Evolutionary conservation across 2,888 invertebrate species (phyloP), one percentile per base, ranked within the genome.

Genomic region (Melanotus villosus): DNA sequence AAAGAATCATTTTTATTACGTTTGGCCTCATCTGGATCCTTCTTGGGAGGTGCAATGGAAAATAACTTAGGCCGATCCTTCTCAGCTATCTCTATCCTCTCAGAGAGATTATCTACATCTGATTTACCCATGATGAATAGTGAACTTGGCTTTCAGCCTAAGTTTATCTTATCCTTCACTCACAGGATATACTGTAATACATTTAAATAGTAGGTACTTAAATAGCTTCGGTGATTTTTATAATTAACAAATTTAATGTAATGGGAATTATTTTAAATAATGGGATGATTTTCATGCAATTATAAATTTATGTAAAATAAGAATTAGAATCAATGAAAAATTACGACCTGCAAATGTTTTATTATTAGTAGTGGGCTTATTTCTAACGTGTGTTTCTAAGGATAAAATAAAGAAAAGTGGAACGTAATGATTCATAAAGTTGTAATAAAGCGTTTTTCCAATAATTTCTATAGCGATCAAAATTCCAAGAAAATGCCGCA

Each of bases 41-140:
- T 59, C 23, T 69, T 18, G 2, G 26, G 43, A 9, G 50, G 54
- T 1, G 41, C 63, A 10, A 62, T 38, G 1, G 63, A 32, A 18
- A 58, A 59, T 9, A 59, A 30, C n/a, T 58, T 68, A 2, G 64
- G 64, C 6, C 30, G 36, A 19, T 41, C 41, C 4, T 41, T 45
- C 1, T 68, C 59, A 10, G 34, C 26, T 56, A 69, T 60, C 47
- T 68, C 52, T 2, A 68, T 43, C n/a, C 36, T 58, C 0, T 32
- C 47, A 10, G 43, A 21, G 7, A 41, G 9, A 26, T 21, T 64
- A 23, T 32, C 34, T 18, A 65, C 14, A 50, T 69, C 65, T 21
- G 65, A 60, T 60, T 69, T 69, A 4, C 65, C 69, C 69, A 69
- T 69, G 32, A 16, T 34, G 12, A 52, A 9, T n/a, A n/a, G n/a